These are phyloP conservation scores for Oedothorax gibbosus DNA, from an alignment of 1,140 invertebrate genomes.

Conservation along the genomic window DNA sequence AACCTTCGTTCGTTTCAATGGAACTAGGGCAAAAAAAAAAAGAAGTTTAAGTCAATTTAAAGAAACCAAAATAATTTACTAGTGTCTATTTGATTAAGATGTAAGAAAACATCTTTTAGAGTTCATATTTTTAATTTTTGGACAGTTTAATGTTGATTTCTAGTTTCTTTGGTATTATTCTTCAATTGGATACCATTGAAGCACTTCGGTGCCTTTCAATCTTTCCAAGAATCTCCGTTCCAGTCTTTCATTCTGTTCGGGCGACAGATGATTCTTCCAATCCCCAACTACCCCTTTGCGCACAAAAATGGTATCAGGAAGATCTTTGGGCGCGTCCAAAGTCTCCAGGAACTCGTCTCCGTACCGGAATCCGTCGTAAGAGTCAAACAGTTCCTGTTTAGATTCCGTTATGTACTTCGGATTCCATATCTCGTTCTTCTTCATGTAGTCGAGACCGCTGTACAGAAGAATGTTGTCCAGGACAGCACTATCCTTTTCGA, in stretches of 20 bases:
- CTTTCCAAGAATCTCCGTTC: conserved; percentile 27
- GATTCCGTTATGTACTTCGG: no score
- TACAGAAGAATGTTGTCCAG: conserved; percentile 39
- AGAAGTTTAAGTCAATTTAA: no score
- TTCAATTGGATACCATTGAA: background rate
- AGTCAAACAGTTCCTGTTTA: background rate
- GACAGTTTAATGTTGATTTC: no score
- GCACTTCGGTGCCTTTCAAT: conserved; percentile 17
- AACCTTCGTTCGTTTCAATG: no score
- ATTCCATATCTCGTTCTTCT: conserved; percentile 1
- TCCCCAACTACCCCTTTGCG: conserved; percentile 43
- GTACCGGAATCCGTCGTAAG: background rate
- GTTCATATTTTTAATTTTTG: no score
- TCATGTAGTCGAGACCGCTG: conserved; percentile 56
- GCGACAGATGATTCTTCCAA: conserved; percentile 38
- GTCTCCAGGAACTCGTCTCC: background rate
- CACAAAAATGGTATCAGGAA: conserved; percentile 10
- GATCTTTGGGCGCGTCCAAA: conserved; percentile 11
- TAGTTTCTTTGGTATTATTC: background rate
- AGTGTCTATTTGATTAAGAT: no score
- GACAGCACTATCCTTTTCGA: conserved; percentile 49
- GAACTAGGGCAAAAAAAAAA: no score
- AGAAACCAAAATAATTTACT: no score
- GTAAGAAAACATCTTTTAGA: no score
- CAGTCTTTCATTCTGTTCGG: conserved; percentile 28